Percentiles rank a stretch among this genome's conserved stretches.
Evolutionary conservation across 1,140 invertebrate species (phyloP).

Genomic region (Lysiphlebus fabarum): DNA sequence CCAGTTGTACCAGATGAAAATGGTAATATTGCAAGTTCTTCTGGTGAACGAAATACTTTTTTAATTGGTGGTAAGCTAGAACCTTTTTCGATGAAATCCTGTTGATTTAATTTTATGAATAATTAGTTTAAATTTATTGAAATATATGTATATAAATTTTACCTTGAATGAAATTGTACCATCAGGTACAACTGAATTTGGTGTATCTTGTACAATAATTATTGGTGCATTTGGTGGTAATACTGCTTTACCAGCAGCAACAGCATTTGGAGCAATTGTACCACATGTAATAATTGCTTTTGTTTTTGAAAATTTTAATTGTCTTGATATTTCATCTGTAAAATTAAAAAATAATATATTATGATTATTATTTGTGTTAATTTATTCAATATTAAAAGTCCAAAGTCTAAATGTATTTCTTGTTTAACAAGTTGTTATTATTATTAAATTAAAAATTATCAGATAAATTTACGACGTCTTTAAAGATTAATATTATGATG

Average conservation of each 20-base stretch:
- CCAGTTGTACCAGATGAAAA: conserved; percentile 89
- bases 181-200: conserved; percentile 30
- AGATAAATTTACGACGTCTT: too few relatives aligned
- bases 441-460: too few relatives aligned
- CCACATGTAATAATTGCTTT: conserved; percentile 68
- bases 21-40: conserved; percentile 61
- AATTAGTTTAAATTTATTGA: conserved; percentile 1
- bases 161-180: conserved; percentile 45
- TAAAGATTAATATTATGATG: too few relatives aligned
- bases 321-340: conserved; percentile 73
- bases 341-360: background rate
- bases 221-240: conserved; percentile 30
- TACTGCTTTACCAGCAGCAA: conserved; percentile 28
- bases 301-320: conserved; percentile 63
- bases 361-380: background rate
- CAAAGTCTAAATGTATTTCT: too few relatives aligned
- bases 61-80: background rate
- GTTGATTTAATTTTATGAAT: background rate
- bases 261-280: conserved; percentile 45
- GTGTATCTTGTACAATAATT: conserved; percentile 41
- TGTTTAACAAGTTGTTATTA: too few relatives aligned
- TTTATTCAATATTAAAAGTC: too few relatives aligned
- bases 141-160: conserved; percentile 14
- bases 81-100: too few relatives aligned
- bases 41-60: conserved; percentile 27